Conservation (phyloP, 2,797 vertebrate species). For the Clarias platycephalus region DNA sequence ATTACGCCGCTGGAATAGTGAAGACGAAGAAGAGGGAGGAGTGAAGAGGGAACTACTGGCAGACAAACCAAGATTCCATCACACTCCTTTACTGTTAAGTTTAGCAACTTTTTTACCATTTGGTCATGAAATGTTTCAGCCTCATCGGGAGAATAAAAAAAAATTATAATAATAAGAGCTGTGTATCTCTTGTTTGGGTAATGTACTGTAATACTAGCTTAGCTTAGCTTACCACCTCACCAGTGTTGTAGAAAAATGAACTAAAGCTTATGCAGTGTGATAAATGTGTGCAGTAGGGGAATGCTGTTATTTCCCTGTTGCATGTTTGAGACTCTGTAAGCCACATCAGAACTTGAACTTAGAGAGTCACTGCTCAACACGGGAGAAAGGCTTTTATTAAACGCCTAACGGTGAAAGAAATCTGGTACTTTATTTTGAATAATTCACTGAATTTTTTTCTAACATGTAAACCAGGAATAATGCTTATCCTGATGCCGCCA, state of each 20-base stretch:
- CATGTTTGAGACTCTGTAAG: not conserved
- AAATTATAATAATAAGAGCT: too few species aligned
- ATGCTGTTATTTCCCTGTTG: not conserved
- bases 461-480: not conserved
- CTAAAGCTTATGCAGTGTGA: not conserved
- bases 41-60: not conserved
- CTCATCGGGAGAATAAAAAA: not conserved
- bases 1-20: too few species aligned
- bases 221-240: too few species aligned
- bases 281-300: not conserved
- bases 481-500: not conserved
- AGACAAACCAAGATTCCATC: not conserved
- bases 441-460: too few species aligned
- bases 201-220: not conserved
- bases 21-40: too few species aligned
- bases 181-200: not conserved
- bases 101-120: not conserved
- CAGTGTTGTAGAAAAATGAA: not conserved
- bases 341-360: not conserved
- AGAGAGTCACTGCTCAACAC: not conserved
- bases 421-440: not conserved
- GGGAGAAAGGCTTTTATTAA: not conserved
- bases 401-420: not conserved
- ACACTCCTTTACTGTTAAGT: constrained; percentile 1
- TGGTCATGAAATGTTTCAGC: not conserved